Evolutionary conservation across 2,888 invertebrate genomes (phyloP), one percentile per base, ranked within the genome.

Genomic region (Acanthacorydalis orientalis): DNA sequence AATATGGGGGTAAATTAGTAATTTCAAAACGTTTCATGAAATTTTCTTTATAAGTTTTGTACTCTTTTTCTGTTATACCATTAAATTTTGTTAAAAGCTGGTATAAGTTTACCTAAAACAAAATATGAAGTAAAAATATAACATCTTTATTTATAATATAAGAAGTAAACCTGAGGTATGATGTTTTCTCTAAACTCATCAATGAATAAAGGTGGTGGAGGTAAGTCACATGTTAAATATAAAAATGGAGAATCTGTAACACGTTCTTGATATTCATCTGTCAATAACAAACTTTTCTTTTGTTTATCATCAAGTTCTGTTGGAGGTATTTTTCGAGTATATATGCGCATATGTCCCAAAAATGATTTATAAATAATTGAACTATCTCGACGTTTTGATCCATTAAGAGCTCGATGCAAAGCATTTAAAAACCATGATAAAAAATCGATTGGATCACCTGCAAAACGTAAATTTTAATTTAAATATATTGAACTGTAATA

Each of bases 21-120:
- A 99, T 86, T 69, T 96, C 92, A 65, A 97, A 99, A 54, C 93
- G 74, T 64, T 97, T 98, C 71, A 98, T 70, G 59, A 92, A 92
- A 60, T 96, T 97, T 64, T 98, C 98, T 62, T 98, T 98, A 67
- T 97, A 96, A 0, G 97, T 98, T 70, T 97, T 97, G 67, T 98
- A 97, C 62, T 99, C 98, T 65, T 96, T 97, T 57, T 97, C 95
- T 4, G 80, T 73, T 53, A 84, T 78, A 1, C 96, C 96, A 64
- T 97, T 97, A 65, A 98, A 99, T 67, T 99, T 99, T 38, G 85
- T 83, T 49, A 99, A 70, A 31, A 99, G 69, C 52, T 88, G 89
- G 61, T 90, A 92, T 33, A 99, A 73, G 63, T 96, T 97, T 1
- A 93, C 89, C 83, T 87, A 62, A 32, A 69, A 68, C 49, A 53